These are phyloP conservation scores for Agapornis roseicollis DNA, from an alignment of 2,113 vertebrate species.

Conservation along the genomic window DNA sequence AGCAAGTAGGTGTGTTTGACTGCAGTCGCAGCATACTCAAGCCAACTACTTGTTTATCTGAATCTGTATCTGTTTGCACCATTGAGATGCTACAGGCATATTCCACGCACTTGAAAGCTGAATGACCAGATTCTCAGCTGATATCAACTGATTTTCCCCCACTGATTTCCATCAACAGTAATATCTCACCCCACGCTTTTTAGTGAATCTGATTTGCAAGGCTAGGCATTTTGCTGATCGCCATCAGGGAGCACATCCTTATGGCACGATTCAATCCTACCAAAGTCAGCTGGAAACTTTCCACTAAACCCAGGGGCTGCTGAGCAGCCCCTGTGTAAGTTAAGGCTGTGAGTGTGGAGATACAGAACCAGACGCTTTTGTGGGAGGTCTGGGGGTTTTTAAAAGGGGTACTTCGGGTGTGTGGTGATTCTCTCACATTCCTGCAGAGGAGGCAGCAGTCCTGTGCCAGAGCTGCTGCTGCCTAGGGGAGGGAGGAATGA, in stretches of 20 bases:
- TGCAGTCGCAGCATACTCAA: neutral
- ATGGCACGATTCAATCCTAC: neutral
- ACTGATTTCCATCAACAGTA: neutral
- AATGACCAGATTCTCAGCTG: neutral
- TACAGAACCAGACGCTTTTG: neutral
- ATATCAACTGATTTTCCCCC: neutral
- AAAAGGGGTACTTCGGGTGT: neutral
- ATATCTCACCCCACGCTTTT: neutral
- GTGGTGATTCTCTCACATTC: neutral
- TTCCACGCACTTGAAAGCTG: neutral
- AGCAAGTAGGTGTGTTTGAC: neutral
- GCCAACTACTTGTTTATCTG: neutral
- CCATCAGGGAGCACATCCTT: neutral
- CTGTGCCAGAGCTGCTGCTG: neutral
- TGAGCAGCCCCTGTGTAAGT: neutral
- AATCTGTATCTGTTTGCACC: neutral
- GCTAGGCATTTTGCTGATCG: neutral
- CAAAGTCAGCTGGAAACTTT: neutral
- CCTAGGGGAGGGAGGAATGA: neutral
- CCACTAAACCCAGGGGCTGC: neutral
- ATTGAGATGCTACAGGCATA: neutral
- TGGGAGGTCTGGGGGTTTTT: neutral
- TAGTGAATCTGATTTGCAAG: neutral
- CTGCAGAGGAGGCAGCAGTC: neutral
- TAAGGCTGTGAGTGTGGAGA: neutral